A percentile compares a stretch with the other conserved stretches of the same genome.
Evolutionary conservation across 2,797 vertebrate genomes (phyloP).

Genomic region (Sebastes kiyomatsui): DNA sequence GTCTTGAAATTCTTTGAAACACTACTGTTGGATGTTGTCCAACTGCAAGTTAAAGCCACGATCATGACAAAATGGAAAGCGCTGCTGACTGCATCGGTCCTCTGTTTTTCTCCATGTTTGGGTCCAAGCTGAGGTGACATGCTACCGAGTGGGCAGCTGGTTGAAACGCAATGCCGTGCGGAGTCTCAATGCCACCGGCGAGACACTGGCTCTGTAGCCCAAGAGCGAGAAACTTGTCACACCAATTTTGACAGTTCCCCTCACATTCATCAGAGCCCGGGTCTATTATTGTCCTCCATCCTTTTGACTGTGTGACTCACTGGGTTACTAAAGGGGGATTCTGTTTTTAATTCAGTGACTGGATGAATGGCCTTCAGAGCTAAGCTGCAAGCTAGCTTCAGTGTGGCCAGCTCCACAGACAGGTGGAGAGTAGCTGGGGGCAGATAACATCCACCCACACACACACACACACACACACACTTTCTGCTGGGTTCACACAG

Average conservation of each 20-base stretch:
- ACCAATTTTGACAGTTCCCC: slow-evolving; percentile 46
- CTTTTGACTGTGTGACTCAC: slow-evolving; percentile 69
- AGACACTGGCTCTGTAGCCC: slow-evolving; percentile 28
- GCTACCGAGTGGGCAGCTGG: slow-evolving; percentile 39
- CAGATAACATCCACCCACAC: slow-evolving; percentile 27
- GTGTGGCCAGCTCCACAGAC: slow-evolving; percentile 8
- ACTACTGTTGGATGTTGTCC: not conserved
- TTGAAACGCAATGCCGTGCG: slow-evolving; percentile 18
- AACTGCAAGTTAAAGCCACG: slow-evolving; percentile 16
- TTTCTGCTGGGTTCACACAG: not conserved
- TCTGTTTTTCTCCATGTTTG: slow-evolving; percentile 16
- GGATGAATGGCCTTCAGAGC: slow-evolving; percentile 48
- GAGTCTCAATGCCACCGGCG: not conserved
- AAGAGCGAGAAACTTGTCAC: slow-evolving; percentile 53
- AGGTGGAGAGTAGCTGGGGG: slow-evolving; percentile 35
- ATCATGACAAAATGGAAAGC: slow-evolving; percentile 39
- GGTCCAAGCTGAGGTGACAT: slow-evolving; percentile 61
- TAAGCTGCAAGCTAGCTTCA: slow-evolving; percentile 9
- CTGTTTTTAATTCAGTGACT: slow-evolving; percentile 31
- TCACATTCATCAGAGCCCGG: slow-evolving; percentile 63
- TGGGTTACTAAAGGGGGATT: slow-evolving; percentile 32
- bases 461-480: not conserved
- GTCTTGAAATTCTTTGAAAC: slow-evolving; percentile 1
- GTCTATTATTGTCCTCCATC: slow-evolving; percentile 56
- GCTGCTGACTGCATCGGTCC: slow-evolving; percentile 22